Base-by-base conservation (phyloP, 2,113 vertebrate species). In the Sarotherodon lohbergeri region DNA sequence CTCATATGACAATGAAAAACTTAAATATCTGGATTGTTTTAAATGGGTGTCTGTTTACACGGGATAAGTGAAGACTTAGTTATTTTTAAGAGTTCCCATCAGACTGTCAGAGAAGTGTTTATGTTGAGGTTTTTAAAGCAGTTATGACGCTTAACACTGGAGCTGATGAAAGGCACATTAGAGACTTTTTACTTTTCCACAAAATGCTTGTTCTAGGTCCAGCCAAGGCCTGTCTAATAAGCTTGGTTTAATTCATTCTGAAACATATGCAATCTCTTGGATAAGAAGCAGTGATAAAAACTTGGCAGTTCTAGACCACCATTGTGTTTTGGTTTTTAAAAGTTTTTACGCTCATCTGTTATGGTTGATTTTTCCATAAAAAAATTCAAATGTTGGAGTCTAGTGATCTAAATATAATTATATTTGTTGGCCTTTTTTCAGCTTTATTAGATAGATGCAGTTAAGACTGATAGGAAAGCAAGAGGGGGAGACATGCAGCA, bases 151-250 rank as follows among this genome's bases (percentile, higher is more conserved):
- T n/a, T 0, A 66, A n/a, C 32, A 1, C 32, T 4, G 17, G 17
- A n/a, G 61, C 61, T 66, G 10, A 66, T 66, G 61, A 36, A 63
- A 36, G 32, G 36, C 61, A 66, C 17, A 1, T 36, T 66, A 66
- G 61, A 66, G 10, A 66, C 22, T n/a, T 36, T 63, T 36, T 63
- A 63, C 9, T 66, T 36, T 66, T 66, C 9, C 17, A 66, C 32
- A 66, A 36, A 66, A 66, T 36, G 11, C 32, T 36, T 63, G 59
- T 63, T 63, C 5, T 6, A 19, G 29, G 59, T 63, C 5, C 1
- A 6, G 59, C 57, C 57, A 61, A 61, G 8, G 57, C 29, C 29
- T 0, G 0, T 61, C 29, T 34, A 1, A 61, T 10, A 32, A 63
- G 32, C 59, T 63, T 36, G 59, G 59, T 36, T 63, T 3, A 61